Conservation (phyloP, 2,888 invertebrate species). For the Harmothoe impar region DNA sequence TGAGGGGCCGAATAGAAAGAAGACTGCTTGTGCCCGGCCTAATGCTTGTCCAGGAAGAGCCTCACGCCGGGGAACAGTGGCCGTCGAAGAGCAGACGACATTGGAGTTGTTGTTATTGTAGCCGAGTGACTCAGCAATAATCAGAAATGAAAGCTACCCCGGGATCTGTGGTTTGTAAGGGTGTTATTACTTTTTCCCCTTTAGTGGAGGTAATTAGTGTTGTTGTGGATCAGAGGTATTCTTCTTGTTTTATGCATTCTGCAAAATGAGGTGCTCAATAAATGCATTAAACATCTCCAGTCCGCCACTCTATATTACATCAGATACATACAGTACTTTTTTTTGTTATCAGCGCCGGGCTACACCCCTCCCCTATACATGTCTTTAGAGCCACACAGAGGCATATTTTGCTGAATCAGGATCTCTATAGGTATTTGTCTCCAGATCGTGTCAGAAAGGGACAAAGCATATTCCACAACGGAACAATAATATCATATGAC, state of each 20-base stretch:
- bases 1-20: neutral
- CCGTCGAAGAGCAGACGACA: neutral
- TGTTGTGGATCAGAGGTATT: neutral
- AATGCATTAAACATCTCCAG: no score
- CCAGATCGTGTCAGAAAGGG: no score
- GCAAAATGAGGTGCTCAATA: no score
- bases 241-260: neutral
- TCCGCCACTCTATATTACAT: no score
- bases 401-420: no score
- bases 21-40: neutral
- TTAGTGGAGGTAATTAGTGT: neutral
- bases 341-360: no score
- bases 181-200: neutral
- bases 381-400: no score
- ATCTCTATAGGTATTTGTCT: no score
- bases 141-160: neutral
- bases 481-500: no score
- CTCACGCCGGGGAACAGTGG: slow-evolving; percentile 20
- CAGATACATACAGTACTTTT: no score
- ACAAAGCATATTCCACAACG: no score
- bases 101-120: slow-evolving; percentile 2
- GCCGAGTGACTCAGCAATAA: neutral
- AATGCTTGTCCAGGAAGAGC: neutral
- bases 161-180: neutral
- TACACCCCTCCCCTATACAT: no score